A percentile compares a stretch with the other conserved stretches of the same genome.
Conservation (phyloP, 1,140 invertebrate species). For the Protaetia brevitarsis region DNA sequence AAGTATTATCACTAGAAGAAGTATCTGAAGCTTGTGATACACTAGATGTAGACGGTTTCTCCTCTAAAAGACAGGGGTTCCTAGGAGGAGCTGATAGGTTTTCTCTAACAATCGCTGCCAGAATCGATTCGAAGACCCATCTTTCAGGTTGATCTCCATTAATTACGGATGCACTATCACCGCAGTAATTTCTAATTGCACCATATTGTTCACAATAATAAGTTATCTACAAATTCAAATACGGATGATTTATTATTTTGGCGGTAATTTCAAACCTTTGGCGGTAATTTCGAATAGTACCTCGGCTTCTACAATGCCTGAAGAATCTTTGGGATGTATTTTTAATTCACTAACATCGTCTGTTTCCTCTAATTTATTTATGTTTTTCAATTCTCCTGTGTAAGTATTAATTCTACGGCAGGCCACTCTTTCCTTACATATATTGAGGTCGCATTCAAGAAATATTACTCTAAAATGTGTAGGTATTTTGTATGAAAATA, state of each 20-base stretch:
- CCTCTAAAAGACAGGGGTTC: conserved; percentile 32
- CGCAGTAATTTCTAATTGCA: conserved; percentile 44
- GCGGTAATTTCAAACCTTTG: not conserved
- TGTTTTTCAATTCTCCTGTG: conserved; percentile 35
- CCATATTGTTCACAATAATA: conserved; percentile 46
- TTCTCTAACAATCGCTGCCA: conserved; percentile 35
- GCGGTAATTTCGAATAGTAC: too few relatives aligned
- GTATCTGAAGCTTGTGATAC: not conserved
- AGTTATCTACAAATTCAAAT: conserved; percentile 30
- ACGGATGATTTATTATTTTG: not conserved
- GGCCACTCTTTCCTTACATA: conserved; percentile 40
- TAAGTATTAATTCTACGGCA: conserved; percentile 37
- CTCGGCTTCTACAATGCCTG: conserved; percentile 38
- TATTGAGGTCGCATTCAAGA: conserved; percentile 43
- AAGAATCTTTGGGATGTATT: conserved; percentile 41
- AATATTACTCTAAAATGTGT: conserved; percentile 37
- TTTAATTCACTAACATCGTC: conserved; percentile 32
- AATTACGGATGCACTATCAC: conserved; percentile 36
- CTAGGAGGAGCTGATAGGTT: conserved; percentile 35
- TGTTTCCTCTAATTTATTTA: conserved; percentile 23
- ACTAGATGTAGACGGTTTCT: too few relatives aligned
- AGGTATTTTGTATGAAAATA: too few relatives aligned
- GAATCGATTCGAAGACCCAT: conserved; percentile 43
- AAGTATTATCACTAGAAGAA: not conserved
- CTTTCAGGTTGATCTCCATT: conserved; percentile 41